Conservation (phyloP, 2,888 invertebrate species). For the Nomada fabriciana region DNA sequence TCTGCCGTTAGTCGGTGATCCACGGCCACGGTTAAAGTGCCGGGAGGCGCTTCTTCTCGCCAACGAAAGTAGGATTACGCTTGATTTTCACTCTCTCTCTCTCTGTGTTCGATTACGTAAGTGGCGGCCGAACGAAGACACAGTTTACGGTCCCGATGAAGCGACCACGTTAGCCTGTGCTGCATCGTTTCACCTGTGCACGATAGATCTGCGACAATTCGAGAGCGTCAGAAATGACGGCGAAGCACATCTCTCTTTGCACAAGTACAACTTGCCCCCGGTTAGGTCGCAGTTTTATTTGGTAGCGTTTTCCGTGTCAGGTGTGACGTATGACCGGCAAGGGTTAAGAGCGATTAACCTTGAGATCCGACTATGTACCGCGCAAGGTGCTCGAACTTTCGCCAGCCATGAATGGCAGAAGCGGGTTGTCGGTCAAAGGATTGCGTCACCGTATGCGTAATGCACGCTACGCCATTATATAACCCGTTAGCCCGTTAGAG, state of each 20-base stretch:
- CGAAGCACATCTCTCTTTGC: too few species aligned
- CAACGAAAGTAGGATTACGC: slow-evolving; percentile 82
- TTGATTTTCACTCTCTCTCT: slow-evolving; percentile 82
- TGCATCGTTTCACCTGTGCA: too few species aligned
- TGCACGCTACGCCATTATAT: slow-evolving; percentile 59
- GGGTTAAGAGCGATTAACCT: not conserved
- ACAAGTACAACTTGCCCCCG: slow-evolving; percentile 63
- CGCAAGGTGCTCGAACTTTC: slow-evolving; percentile 59
- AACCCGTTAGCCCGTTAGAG: slow-evolving; percentile 69
- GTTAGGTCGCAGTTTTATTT: not conserved
- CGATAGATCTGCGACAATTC: too few species aligned
- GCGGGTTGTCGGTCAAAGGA: slow-evolving; percentile 58
- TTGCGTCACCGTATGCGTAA: slow-evolving; percentile 70
- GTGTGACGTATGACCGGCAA: too few species aligned
- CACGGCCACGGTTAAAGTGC: slow-evolving; percentile 66
- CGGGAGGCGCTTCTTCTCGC: slow-evolving; percentile 74
- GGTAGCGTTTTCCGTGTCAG: too few species aligned
- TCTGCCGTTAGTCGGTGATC: slow-evolving; percentile 69
- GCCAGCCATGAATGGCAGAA: slow-evolving; percentile 61
- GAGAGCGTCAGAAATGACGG: too few species aligned
- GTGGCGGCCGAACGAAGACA: slow-evolving; percentile 71
- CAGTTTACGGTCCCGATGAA: slow-evolving; percentile 81
- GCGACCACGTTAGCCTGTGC: slow-evolving; percentile 69
- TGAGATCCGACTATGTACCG: slow-evolving; percentile 7
- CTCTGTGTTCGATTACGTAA: slow-evolving; percentile 83